Base-by-base conservation (phyloP, 1,140 invertebrate genomes). In the Cyclargus thomasi region DNA sequence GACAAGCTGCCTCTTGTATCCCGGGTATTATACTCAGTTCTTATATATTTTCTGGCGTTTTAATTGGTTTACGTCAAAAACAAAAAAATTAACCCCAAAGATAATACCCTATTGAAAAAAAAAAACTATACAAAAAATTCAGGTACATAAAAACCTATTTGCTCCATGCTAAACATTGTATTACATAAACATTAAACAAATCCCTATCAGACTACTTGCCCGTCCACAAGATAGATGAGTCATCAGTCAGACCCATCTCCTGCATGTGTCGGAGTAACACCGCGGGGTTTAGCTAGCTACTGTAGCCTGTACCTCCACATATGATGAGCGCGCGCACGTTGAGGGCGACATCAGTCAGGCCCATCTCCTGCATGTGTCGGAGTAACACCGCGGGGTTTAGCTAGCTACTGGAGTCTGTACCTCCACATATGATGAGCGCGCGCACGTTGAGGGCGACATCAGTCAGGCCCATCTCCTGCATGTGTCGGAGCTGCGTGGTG, bases 401-500 rank as follows among this genome's bases (percentile, higher is more conserved):
- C 82, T 6, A 67, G 47, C 23, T 8, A 65, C 2, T 63, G 21
- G n/a, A 68, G 64, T 68, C 21, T 53, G 64, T 69, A 88, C 85
- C 89, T 72, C 81, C 70, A 67, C 85, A 87, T 62, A 91, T 88
- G 18, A 86, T 77, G 20, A 91, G 69, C 0, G 90, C 90, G 0
- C 88, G 78, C 17, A 90, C 72, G 64, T 91, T 91, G 47, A 90
- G 71, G 8, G 81, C 77, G 67, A 90, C 85, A 67, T 91, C 82
- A 6, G 82, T 39, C 1, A 91, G 75, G 0, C 90, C 90, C 86
- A 91, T 90, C 67, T 91, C 90, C 64, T 85, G 83, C 90, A 91
- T 90, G 65, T 79, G 83, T 2, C 74, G 73, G 22, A 91, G 72
- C 64, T 87, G 85, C 0, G 75, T 72, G 6, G 74, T 29, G 70